Conservation (phyloP, 2,888 invertebrate species). For the Linnaemya vulpina region DNA sequence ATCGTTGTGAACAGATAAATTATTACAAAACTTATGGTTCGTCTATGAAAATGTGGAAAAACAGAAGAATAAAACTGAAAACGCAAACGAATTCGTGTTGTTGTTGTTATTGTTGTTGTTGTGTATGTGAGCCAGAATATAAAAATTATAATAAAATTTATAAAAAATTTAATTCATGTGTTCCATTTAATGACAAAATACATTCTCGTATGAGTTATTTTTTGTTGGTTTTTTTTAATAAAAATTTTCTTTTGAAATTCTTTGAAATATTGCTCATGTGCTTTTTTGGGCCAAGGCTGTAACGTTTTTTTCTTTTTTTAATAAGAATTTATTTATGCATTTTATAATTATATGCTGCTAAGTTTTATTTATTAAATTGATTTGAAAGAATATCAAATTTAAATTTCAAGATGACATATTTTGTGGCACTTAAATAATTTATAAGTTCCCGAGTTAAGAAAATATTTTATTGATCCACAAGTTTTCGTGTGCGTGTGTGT, state of each 20-base stretch:
- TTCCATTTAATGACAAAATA: conserved; percentile 42
- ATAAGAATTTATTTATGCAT: conserved; percentile 31
- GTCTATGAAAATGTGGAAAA: conserved; percentile 29
- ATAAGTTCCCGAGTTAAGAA: background rate
- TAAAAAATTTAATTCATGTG: conserved; percentile 6
- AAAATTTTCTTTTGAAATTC: conserved; percentile 18
- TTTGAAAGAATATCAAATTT: background rate
- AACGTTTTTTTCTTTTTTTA: conserved; percentile 38
- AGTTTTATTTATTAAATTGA: too few species aligned
- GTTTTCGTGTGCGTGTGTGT: background rate
- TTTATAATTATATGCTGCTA: background rate
- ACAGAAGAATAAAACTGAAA: background rate
- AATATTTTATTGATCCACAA: background rate
- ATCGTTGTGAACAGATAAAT: conserved; percentile 53
- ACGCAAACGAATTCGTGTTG: background rate
- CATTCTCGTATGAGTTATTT: conserved; percentile 34
- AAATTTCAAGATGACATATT: conserved; percentile 7
- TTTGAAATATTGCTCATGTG: background rate
- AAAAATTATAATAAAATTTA: conserved; percentile 36
- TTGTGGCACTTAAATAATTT: conserved; percentile 16
- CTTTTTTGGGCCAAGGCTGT: conserved; percentile 61
- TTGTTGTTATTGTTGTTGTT: too few species aligned
- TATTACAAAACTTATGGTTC: conserved; percentile 56
- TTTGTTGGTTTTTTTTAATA: too few species aligned
- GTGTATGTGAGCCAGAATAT: conserved; percentile 6